phyloP scores from a whole-genome alignment of 1,140 invertebrate genomes.

The Asobara japonica region DNA sequence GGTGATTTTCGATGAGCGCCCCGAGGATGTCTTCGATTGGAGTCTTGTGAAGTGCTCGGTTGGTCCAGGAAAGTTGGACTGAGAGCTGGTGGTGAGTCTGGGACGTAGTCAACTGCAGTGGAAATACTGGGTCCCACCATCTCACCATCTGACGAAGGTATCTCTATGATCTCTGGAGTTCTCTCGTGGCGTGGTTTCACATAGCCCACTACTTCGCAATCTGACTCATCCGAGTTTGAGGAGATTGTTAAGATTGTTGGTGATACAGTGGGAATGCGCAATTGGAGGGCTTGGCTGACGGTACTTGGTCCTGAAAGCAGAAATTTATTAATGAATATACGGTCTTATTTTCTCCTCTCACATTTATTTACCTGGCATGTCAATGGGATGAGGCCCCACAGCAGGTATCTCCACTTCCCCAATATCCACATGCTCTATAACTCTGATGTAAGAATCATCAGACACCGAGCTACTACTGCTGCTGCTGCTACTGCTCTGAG shows the following conservation, averaged over 20 bases:
- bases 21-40: not conserved
- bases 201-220: conserved; percentile 64
- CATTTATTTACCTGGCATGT: conserved; percentile 47
- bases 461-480: conserved; percentile 42
- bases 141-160: conserved; percentile 60
- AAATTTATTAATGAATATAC: not conserved
- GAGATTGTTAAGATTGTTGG: conserved; percentile 50
- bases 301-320: conserved; percentile 49
- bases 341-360: not conserved
- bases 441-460: conserved; percentile 52
- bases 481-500: conserved; percentile 36
- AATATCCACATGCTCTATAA: conserved; percentile 48
- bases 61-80: not conserved
- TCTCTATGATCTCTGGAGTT: conserved; percentile 67
- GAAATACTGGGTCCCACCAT: conserved; percentile 12
- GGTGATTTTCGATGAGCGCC: not conserved
- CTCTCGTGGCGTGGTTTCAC: conserved; percentile 68
- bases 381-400: conserved; percentile 41
- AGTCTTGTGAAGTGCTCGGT: not conserved
- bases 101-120: not conserved
- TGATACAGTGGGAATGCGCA: conserved; percentile 30
- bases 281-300: conserved; percentile 43
- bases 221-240: conserved; percentile 48
- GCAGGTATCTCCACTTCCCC: conserved; percentile 14
- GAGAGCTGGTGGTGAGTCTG: not conserved